A percentile compares a stretch with the other conserved stretches of the same genome.
phyloP scores from a whole-genome alignment of 2,113 vertebrate species.

The Budorcas taxicolor region DNA sequence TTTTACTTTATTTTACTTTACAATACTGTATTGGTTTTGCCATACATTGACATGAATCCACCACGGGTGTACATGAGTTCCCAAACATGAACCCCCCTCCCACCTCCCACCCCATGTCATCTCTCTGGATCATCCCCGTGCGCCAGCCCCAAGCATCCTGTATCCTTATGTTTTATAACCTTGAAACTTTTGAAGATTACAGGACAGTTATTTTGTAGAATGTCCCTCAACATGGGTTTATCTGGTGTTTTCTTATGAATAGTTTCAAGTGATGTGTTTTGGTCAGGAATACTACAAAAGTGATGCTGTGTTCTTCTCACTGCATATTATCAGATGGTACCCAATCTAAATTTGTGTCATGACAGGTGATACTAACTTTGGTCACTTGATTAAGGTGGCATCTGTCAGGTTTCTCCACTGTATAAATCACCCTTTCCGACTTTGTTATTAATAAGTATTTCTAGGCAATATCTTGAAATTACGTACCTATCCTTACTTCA shows the following conservation, averaged over 20 bases:
- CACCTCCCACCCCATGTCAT: no score
- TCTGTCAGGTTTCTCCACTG: not conserved
- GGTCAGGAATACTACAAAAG: not conserved
- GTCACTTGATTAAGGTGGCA: not conserved
- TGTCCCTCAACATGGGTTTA: not conserved
- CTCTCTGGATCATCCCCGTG: no score
- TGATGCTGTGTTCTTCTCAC: not conserved
- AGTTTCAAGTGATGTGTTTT: not conserved
- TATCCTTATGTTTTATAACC: not conserved
- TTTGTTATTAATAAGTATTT: not conserved
- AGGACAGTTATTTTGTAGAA: not conserved
- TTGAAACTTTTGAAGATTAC: not conserved
- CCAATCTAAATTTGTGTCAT: not conserved
- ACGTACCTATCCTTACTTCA: not conserved
- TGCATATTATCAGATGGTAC: not conserved
- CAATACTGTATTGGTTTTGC: no score
- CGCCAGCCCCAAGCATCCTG: no score
- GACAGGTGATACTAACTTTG: not conserved
- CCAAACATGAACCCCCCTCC: no score
- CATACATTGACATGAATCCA: no score
- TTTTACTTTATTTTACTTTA: no score
- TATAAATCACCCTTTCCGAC: not conserved
- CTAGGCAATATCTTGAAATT: not conserved
- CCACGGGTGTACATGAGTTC: no score
- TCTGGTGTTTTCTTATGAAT: not conserved